Evolutionary conservation across 2,113 vertebrate genomes (phyloP), one percentile per base, ranked within the genome.

Genomic region (Hemiprocne comata): DNA sequence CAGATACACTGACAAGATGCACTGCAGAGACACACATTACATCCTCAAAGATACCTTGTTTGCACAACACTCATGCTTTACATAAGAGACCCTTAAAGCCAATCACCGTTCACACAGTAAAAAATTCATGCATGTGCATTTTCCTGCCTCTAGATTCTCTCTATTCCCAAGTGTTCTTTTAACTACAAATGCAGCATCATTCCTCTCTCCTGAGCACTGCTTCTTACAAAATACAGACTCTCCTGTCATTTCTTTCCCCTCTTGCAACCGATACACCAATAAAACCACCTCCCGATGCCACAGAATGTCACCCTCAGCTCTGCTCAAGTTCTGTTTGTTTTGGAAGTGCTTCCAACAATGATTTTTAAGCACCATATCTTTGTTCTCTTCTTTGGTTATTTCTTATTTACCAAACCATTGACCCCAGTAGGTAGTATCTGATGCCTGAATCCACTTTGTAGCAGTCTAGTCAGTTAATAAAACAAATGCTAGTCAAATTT

Each of bases 101-200:
- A 51, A 40, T 18, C 42, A 50, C 38, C 0, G 0, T 61, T 79
- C 23, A 77, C 60, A 67, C 5, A 23, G 23, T 31, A 55, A 60
- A 19, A 70, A 80, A 72, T 38, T 29, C 1, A 25, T 3, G 38
- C 2, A 2, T 11, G 20, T 60, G 44, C 2, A 1, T n/a, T 64
- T 58, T 91, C 70, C 23, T 73, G 14, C 21, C 79, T 85, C 26
- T 50, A 58, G 6, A 62, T 58, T 26, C n/a, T 60, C 17, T 46
- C 38, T 60, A 8, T 20, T 64, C 50, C 31, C 26, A 29, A 84
- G 13, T n/a, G 25, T n/a, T 86, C 62, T 66, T 87, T 25, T 36
- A 46, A 60, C 13, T 44, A 33, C 0, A 1, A 65, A 54, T 15
- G 10, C 51, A 75, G 28, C 11, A 8, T 9, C 25, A n/a, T n/a